These are phyloP conservation scores for Lontra canadensis DNA, from an alignment of 2,113 vertebrate species.

Conservation along the genomic window DNA sequence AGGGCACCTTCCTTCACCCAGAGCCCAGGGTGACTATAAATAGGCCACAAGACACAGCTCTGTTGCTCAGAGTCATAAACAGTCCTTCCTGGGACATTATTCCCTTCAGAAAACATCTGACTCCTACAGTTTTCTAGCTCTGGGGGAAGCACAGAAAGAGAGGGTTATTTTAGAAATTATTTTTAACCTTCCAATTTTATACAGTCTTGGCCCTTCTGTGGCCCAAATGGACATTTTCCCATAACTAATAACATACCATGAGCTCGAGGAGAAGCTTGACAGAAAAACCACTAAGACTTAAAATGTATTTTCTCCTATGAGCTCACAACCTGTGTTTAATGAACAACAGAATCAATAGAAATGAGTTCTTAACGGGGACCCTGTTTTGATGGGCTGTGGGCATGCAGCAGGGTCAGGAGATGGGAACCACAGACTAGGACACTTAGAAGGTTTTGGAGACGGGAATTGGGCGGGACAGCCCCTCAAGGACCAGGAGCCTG, in stretches of 20 bases:
- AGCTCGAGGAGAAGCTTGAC: not conserved
- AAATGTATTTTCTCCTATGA: not conserved
- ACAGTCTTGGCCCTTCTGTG: not conserved
- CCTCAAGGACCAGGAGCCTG: not conserved
- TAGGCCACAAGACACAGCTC: not conserved
- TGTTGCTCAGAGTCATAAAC: conserved; percentile 43
- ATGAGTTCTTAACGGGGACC: not conserved
- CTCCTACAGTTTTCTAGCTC: conserved; percentile 25
- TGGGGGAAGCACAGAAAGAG: conserved; percentile 20
- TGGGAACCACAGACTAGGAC: accelerated
- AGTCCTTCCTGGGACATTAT: not conserved
- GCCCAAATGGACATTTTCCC: not conserved
- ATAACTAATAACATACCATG: not conserved
- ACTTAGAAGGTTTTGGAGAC: not conserved
- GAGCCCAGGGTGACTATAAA: not conserved
- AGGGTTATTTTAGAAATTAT: conserved; percentile 20
- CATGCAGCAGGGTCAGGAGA: not conserved
- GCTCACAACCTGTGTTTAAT: not conserved
- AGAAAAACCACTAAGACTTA: not conserved
- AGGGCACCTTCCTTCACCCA: not conserved
- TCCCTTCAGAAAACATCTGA: conserved; percentile 49
- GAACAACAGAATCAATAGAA: not conserved
- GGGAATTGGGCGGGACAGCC: too few species aligned
- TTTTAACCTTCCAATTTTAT: conserved; percentile 42
- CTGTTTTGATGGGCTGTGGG: not conserved